These are phyloP conservation scores for Macaca fascicularis DNA, from an alignment of 2,113 vertebrate species.

Conservation along the genomic window DNA sequence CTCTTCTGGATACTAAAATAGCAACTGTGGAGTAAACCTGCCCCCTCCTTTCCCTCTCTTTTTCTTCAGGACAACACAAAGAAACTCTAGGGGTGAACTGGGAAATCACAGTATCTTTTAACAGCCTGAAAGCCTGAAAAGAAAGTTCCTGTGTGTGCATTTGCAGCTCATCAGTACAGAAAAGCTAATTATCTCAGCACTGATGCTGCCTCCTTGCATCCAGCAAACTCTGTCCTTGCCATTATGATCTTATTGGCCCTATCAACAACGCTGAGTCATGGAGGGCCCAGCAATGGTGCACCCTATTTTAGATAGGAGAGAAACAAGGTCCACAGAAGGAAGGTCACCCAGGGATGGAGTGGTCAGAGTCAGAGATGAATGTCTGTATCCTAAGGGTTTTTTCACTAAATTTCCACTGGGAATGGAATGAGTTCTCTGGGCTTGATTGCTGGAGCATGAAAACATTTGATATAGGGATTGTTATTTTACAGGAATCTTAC, in stretches of 20 bases:
- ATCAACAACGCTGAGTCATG: background rate
- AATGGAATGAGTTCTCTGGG: background rate
- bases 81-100: constrained; percentile 72
- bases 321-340: background rate
- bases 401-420: background rate
- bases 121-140: constrained; percentile 44
- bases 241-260: background rate
- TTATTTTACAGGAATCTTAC: background rate
- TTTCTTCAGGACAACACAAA: constrained; percentile 74
- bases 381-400: background rate
- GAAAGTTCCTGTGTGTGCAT: constrained; percentile 20
- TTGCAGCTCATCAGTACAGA: constrained; percentile 16
- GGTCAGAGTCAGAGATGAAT: background rate
- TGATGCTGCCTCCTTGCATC: background rate
- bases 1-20: constrained; percentile 84
- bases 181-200: constrained; percentile 40
- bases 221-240: constrained; percentile 10
- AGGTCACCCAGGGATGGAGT: background rate
- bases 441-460: background rate
- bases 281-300: background rate
- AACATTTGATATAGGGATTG: background rate
- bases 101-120: constrained; percentile 75
- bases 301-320: background rate
- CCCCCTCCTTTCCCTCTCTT: constrained; percentile 32
- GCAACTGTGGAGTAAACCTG: constrained; percentile 77